Evolutionary conservation across 2,113 vertebrate genomes (phyloP), one percentile per base, ranked within the genome.

Genomic region (Hemibates koningsi): DNA sequence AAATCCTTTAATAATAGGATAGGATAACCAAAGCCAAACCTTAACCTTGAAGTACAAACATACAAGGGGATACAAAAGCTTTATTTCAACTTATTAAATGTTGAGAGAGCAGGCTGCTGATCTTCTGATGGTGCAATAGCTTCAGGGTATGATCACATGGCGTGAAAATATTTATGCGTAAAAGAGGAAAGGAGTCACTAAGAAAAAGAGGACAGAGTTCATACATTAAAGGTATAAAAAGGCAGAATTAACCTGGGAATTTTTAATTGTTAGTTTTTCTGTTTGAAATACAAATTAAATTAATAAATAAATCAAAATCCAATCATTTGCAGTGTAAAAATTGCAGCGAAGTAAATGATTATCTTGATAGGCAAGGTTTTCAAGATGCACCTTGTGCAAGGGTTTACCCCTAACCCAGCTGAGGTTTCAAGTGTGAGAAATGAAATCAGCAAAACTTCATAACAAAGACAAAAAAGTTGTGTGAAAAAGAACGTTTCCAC

Each of bases 81-180:
- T 50, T 27, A 9, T 50, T 84, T 54, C 8, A 81, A 16, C 50
- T 3, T 7, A 19, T 71, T 36, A 81, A 52, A 24, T 36, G 63
- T 66, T 86, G 43, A 86, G 41, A 78, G 59, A 86, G 66, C 48
- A 19, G 19, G 38, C 34, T 86, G 85, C 53, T 83, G 53, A 32
- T 83, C 24, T n/a, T 82, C 5, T 48, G 43, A 32, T 9, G 3
- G 10, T 82, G 12, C 21, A 24, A 38, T 14, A 27, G 45, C 83
- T 84, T 80, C 80, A 84, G 63, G 87, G 61, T 52, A 27, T 80
- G n/a, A 57, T 90, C 87, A 88, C 90, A 89, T 89, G 91, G 79
- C 45, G 16, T 19, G 32, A 71, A 71, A 56, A 3, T 9, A 41
- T 27, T 63, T 36, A 6, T 19, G 27, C 4, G 0, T 29, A 57